A percentile compares a stretch with the other conserved stretches of the same genome.
Conservation (phyloP, 2,113 vertebrate species). For the Amphiprion percula region DNA sequence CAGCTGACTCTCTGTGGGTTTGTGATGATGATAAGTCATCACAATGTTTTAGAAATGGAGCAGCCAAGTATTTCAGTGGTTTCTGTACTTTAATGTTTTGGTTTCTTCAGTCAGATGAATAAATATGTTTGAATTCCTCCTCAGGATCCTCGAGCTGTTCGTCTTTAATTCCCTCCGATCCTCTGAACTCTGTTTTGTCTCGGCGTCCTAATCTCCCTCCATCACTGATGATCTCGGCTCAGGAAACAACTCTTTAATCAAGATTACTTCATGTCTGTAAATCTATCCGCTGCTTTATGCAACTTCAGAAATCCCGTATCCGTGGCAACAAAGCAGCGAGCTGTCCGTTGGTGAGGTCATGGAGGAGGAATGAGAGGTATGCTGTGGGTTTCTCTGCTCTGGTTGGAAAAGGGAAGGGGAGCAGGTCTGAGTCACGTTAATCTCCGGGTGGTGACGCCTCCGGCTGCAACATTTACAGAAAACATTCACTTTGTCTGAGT, state of each 20-base stretch:
- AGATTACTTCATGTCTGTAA: conserved; percentile 51
- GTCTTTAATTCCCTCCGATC: neutral
- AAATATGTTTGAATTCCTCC: too few relatives aligned
- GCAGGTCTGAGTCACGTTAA: conserved; percentile 59
- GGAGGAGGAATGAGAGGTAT: conserved; percentile 64
- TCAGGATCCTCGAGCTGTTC: neutral
- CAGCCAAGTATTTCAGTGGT: too few relatives aligned
- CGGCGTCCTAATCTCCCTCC: neutral
- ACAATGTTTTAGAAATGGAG: too few relatives aligned
- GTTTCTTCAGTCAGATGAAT: too few relatives aligned
- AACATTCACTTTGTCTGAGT: conserved; percentile 45
- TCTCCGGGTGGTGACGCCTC: conserved; percentile 51
- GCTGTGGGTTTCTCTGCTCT: conserved; percentile 46
- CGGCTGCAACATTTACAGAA: conserved; percentile 24
- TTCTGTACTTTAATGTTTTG: too few relatives aligned
- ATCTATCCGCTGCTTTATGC: conserved; percentile 18
- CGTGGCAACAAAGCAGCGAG: conserved; percentile 43
- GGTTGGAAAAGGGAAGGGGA: conserved; percentile 22
- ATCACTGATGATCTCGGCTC: neutral
- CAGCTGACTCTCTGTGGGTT: neutral
- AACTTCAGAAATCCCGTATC: conserved; percentile 50
- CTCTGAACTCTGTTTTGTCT: conserved; percentile 36
- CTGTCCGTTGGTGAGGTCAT: conserved; percentile 41
- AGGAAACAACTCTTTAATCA: conserved; percentile 4
- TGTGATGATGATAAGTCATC: neutral